Conservation (phyloP, 2,113 vertebrate species). For the Enhydra lutris region DNA sequence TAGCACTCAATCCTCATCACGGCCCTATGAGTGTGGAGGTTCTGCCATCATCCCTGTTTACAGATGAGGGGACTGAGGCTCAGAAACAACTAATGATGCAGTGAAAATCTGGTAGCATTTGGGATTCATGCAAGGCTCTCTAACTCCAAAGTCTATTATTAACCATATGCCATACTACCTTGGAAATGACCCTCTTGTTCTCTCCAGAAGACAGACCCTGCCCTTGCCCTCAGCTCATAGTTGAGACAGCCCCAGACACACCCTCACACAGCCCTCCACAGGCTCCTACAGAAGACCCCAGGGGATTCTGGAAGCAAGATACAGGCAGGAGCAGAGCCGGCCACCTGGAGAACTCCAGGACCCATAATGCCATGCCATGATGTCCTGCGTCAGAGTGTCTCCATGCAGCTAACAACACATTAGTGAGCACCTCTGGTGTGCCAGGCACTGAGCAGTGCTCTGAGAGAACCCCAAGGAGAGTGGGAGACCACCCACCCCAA, state of each 20-base stretch:
- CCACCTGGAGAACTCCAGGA: background rate
- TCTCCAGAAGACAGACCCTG: background rate
- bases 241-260: background rate
- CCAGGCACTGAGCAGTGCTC: background rate
- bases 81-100: background rate
- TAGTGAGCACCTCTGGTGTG: background rate
- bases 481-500: background rate
- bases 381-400: background rate
- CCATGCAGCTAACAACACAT: fast-evolving
- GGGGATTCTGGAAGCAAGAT: background rate
- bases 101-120: background rate
- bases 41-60: background rate
- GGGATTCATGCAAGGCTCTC: background rate
- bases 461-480: background rate
- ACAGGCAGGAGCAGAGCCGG: background rate
- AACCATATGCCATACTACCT: background rate
- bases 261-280: background rate
- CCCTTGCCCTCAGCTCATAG: background rate
- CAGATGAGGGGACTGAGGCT: background rate
- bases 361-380: fast-evolving
- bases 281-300: background rate
- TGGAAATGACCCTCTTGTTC: background rate
- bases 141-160: background rate
- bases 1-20: background rate
- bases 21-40: background rate